Conservation (phyloP, 92 coral and sea anemone genomes). For the Plumapathes pennacea region DNA sequence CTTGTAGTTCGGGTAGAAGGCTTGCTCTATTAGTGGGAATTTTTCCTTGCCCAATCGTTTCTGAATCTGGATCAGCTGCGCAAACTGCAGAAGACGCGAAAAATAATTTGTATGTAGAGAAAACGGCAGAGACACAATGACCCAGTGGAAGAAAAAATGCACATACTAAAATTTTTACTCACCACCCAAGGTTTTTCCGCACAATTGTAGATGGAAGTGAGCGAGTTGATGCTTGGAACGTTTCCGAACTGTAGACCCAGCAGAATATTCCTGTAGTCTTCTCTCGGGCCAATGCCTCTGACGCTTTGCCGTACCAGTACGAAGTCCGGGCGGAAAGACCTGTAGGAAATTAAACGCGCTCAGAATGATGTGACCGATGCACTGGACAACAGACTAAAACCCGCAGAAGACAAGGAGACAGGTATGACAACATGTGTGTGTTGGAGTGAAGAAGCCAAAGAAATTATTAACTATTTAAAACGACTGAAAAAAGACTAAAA, state of each 20-base stretch:
- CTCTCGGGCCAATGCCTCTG: constrained; percentile 92
- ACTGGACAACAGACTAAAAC: too few species aligned
- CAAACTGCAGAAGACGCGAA: constrained; percentile 54
- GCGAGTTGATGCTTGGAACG: constrained; percentile 92
- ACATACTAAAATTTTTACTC: constrained; percentile 3
- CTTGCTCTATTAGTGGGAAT: constrained; percentile 90
- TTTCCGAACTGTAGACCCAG: constrained; percentile 93
- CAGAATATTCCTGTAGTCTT: constrained; percentile 80
- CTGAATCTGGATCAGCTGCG: constrained; percentile 87
- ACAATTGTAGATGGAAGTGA: constrained; percentile 82
- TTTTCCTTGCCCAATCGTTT: constrained; percentile 80
- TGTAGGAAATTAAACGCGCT: constrained; percentile 24
- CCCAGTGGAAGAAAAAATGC: not conserved
- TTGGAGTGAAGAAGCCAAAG: too few species aligned
- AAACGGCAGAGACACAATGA: not conserved
- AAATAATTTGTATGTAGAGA: not conserved
- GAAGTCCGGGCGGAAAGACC: constrained; percentile 98
- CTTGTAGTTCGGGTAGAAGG: constrained; percentile 96
- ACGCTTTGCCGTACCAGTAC: constrained; percentile 87
- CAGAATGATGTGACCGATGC: not conserved
- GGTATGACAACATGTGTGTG: too few species aligned
- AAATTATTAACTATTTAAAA: too few species aligned
- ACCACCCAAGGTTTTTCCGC: constrained; percentile 99
- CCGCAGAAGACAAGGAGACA: too few species aligned
- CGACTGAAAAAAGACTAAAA: too few species aligned